phyloP scores from a whole-genome alignment of 30 jellyfish, hydroid and myxozoan species.

The Clytia hemisphaerica region DNA sequence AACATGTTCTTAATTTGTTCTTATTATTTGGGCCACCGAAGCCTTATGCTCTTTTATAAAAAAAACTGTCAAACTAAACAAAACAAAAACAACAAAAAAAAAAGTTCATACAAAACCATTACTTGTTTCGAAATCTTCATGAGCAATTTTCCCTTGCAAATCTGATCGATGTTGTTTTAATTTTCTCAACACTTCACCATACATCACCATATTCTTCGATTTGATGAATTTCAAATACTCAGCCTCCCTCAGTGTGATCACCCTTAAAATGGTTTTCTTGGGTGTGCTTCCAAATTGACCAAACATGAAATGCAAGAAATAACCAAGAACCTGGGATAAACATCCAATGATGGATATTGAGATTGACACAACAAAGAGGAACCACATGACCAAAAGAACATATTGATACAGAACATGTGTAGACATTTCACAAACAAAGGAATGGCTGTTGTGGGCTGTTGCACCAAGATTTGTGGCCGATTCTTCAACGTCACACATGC shows the following conservation, averaged over 20 bases:
- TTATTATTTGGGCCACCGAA: too few species aligned
- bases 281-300: not conserved
- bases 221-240: slow-evolving; percentile 35
- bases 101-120: slow-evolving; percentile 41
- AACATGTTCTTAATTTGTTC: too few species aligned
- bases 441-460: slow-evolving; percentile 2
- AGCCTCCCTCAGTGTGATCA: slow-evolving; percentile 20
- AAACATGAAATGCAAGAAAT: slow-evolving; percentile 9
- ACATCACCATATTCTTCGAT: slow-evolving; percentile 26
- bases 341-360: slow-evolving; percentile 24
- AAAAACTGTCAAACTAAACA: too few species aligned
- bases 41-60: too few species aligned
- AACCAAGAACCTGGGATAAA: not conserved
- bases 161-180: slow-evolving; percentile 27
- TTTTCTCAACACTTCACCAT: slow-evolving; percentile 33
- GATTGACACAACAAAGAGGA: slow-evolving; percentile 18
- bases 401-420: slow-evolving; percentile 27
- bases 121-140: slow-evolving; percentile 44
- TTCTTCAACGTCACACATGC: slow-evolving; percentile 27
- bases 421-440: slow-evolving; percentile 28
- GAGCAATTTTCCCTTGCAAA: slow-evolving; percentile 37
- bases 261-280: slow-evolving; percentile 10
- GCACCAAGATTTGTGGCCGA: not conserved
- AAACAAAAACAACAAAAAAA: too few species aligned
- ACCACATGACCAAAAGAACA: slow-evolving; percentile 28